Evolutionary conservation across 2,888 invertebrate genomes (phyloP).

Genomic region (Cheilosia urbana): DNA sequence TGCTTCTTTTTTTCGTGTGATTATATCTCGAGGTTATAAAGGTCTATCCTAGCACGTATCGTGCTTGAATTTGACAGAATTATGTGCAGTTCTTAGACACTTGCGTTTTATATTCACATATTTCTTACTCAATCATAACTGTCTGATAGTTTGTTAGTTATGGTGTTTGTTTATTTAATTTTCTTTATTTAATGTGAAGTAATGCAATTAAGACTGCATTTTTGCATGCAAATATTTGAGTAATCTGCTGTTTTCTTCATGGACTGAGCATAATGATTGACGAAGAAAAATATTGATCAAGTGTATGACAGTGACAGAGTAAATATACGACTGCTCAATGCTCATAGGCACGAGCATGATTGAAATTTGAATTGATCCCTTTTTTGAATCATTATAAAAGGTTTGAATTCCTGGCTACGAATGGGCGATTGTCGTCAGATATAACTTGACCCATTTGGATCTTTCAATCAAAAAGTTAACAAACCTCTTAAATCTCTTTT

Average conservation of each 20-base stretch:
- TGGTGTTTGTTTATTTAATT: background rate
- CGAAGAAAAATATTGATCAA: no score
- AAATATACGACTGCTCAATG: no score
- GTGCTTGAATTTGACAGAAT: constrained; percentile 37
- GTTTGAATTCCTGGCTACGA: no score
- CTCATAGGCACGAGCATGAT: no score
- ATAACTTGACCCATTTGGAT: no score
- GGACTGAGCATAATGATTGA: constrained; percentile 2
- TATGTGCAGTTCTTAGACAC: constrained; percentile 26
- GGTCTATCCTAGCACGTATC: constrained; percentile 29
- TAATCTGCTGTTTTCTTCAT: background rate
- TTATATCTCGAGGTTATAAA: constrained; percentile 28
- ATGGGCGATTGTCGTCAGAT: no score
- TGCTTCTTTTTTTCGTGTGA: background rate
- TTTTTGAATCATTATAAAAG: no score
- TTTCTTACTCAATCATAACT: background rate
- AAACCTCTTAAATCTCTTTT: no score
- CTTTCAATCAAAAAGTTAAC: no score
- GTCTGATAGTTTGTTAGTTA: background rate
- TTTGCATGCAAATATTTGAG: background rate
- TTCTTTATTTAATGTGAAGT: background rate
- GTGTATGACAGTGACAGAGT: no score
- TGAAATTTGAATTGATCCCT: no score
- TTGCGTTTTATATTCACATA: constrained; percentile 1
- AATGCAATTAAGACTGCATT: background rate